phyloP scores from a whole-genome alignment of 1,140 invertebrate genomes.

The Archivesica marissinica region DNA sequence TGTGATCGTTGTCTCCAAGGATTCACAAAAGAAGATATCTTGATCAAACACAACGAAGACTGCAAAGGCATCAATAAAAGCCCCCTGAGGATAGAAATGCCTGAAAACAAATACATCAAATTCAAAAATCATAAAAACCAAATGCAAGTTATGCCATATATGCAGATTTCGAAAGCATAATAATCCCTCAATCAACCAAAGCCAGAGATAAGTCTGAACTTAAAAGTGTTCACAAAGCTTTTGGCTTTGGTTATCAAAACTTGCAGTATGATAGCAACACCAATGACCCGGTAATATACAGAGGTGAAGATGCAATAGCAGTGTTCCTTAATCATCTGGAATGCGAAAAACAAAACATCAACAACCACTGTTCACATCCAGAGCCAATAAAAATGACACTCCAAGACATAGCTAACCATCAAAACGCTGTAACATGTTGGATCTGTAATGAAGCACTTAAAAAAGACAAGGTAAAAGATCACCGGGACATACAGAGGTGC shows the following conservation, averaged over 20 bases:
- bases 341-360: slow-evolving; percentile 36
- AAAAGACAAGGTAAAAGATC: slow-evolving; percentile 46
- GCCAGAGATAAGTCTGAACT: neutral
- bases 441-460: slow-evolving; percentile 44
- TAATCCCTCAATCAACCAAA: neutral
- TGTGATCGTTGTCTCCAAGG: slow-evolving; percentile 62
- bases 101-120: neutral
- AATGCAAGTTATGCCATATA: neutral
- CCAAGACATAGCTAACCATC: slow-evolving; percentile 31
- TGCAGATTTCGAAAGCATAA: neutral
- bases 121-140: slow-evolving; percentile 2
- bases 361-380: neutral
- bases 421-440: slow-evolving; percentile 33
- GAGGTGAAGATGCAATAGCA: slow-evolving; percentile 23
- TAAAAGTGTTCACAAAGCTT: too few species aligned
- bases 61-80: slow-evolving; percentile 14
- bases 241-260: slow-evolving; percentile 27
- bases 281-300: slow-evolving; percentile 5
- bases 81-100: neutral
- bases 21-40: slow-evolving; percentile 20
- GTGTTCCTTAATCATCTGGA: slow-evolving; percentile 25
- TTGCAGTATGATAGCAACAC: neutral
- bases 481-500: slow-evolving; percentile 62
- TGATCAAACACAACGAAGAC: slow-evolving; percentile 26
- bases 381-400: slow-evolving; percentile 33